Conservation (phyloP, 2,797 vertebrate species). For the Pangasius macronema region DNA sequence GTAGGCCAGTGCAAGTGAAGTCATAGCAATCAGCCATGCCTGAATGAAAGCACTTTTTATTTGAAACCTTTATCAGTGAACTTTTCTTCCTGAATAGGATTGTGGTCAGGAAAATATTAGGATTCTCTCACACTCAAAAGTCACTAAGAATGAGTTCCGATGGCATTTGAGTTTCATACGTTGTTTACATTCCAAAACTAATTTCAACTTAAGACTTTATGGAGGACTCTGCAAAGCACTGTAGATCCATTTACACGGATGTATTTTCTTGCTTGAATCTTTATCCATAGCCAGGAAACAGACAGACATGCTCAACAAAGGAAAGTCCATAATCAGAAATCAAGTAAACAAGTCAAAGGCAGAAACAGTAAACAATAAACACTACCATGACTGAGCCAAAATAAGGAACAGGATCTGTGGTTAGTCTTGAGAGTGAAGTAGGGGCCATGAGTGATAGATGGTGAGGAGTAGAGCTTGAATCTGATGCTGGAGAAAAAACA, state of each 20-base stretch:
- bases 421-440: background rate
- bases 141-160: background rate
- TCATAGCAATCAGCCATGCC: background rate
- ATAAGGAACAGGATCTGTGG: background rate
- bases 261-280: background rate
- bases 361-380: background rate
- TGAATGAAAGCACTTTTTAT: conserved; percentile 10
- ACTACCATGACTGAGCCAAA: background rate
- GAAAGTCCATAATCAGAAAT: background rate
- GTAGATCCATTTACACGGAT: background rate
- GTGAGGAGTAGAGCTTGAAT: background rate
- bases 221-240: background rate
- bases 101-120: background rate
- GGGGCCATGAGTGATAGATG: too few relatives aligned
- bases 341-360: background rate
- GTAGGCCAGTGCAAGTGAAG: background rate
- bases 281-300: background rate
- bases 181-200: background rate
- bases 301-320: background rate
- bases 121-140: background rate
- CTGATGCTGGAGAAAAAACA: background rate
- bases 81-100: background rate
- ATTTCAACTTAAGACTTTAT: background rate
- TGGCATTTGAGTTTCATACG: background rate
- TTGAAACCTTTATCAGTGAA: conserved; percentile 11